A percentile compares a stretch with the other conserved stretches of the same genome.
These are phyloP conservation scores for Galbula dea DNA, from an alignment of 2,113 vertebrate genomes.

Conservation along the genomic window DNA sequence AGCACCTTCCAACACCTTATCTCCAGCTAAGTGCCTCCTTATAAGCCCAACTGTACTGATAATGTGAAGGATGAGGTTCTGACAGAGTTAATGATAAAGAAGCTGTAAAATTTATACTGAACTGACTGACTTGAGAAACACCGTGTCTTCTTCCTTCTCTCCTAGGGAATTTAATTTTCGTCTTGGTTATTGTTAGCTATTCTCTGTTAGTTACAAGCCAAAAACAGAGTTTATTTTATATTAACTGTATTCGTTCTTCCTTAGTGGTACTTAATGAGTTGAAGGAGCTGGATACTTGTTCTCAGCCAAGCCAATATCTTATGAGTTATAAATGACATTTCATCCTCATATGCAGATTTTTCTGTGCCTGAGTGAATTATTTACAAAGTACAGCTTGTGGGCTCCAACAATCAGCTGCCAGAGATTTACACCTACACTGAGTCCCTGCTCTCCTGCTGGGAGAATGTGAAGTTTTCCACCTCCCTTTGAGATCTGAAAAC, in stretches of 20 bases:
- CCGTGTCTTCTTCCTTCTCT: neutral
- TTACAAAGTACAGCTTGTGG: slow-evolving; percentile 74
- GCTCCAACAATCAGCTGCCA: slow-evolving; percentile 69
- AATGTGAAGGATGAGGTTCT: neutral
- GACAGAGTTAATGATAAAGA: neutral
- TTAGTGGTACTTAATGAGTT: slow-evolving; percentile 57
- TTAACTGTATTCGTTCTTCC: slow-evolving; percentile 21
- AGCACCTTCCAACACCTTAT: neutral
- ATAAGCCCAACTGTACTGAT: neutral
- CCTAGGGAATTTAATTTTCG: neutral
- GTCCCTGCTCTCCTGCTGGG: slow-evolving; percentile 52
- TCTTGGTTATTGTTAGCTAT: neutral
- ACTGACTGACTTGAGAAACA: neutral
- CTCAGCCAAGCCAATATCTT: slow-evolving; percentile 63
- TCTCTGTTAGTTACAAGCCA: neutral
- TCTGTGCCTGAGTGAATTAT: slow-evolving; percentile 76
- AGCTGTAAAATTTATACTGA: neutral
- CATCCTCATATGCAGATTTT: slow-evolving; percentile 76
- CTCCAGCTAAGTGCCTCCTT: neutral
- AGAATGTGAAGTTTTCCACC: slow-evolving; percentile 51
- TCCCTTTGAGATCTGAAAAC: slow-evolving; percentile 50
- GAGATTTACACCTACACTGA: slow-evolving; percentile 66
- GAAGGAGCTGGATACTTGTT: slow-evolving; percentile 63
- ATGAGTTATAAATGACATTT: slow-evolving; percentile 76
- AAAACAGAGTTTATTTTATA: slow-evolving; percentile 28